These are phyloP conservation scores for Drosophila nannoptera DNA, from an alignment of 1,140 invertebrate species.

Conservation along the genomic window DNA sequence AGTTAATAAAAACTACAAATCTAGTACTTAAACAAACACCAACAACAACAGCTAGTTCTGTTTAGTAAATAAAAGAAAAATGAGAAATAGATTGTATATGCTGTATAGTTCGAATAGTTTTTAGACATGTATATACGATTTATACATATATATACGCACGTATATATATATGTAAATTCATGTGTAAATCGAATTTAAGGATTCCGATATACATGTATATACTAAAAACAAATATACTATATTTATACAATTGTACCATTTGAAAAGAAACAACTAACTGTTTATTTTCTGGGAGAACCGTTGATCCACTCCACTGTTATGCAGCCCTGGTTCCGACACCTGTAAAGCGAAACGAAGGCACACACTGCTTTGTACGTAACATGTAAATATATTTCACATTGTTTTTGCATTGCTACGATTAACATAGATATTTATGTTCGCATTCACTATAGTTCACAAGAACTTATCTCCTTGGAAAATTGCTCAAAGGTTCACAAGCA, in stretches of 20 bases:
- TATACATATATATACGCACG: constrained; percentile 17
- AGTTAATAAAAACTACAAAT: constrained; percentile 4
- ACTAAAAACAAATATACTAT: constrained; percentile 64
- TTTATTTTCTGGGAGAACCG: neutral
- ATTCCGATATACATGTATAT: constrained; percentile 5
- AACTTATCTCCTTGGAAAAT: neutral
- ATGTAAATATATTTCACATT: constrained; percentile 2
- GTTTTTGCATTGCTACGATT: neutral
- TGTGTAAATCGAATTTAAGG: constrained; percentile 27
- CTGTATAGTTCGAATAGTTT: constrained; percentile 20
- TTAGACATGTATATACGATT: constrained; percentile 8
- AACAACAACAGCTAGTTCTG: constrained; percentile 3
- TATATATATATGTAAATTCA: constrained; percentile 35
- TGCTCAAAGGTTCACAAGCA: constrained; percentile 1
- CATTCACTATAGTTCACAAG: neutral
- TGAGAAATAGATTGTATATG: constrained; percentile 23
- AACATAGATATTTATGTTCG: constrained; percentile 1
- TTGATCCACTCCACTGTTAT: no score
- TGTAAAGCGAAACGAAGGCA: no score
- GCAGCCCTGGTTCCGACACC: no score
- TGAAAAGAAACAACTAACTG: constrained; percentile 17
- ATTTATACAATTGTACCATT: constrained; percentile 54
- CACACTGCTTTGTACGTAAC: neutral
- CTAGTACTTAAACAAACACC: constrained; percentile 3
- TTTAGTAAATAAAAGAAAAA: neutral